Percentiles rank a stretch among this genome's conserved stretches.
Evolutionary conservation across 2,888 invertebrate species (phyloP).

Genomic region (Sepioteuthis lessoniana): DNA sequence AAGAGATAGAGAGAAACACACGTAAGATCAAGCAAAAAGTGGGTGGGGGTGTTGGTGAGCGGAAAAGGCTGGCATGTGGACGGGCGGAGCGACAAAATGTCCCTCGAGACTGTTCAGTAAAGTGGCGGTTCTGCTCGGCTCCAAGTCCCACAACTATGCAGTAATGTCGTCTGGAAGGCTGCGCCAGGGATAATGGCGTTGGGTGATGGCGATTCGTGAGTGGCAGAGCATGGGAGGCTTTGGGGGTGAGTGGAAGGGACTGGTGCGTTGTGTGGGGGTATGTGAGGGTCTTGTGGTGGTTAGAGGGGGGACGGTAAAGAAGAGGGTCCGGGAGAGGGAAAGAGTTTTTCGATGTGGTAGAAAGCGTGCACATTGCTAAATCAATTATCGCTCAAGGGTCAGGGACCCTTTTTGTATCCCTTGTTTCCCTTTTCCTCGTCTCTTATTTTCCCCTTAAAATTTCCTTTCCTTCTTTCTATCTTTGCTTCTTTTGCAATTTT

Average conservation of each 20-base stretch:
- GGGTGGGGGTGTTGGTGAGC: neutral
- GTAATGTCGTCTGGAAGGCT: neutral
- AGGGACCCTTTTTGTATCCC: conserved; percentile 14
- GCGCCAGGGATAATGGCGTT: neutral
- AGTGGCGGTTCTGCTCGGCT: neutral
- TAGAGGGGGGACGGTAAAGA: no score
- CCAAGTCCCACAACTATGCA: neutral
- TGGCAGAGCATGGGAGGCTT: neutral
- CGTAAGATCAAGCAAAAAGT: neutral
- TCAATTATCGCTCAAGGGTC: neutral
- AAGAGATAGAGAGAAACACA: no score
- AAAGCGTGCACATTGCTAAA: neutral
- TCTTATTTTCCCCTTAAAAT: neutral
- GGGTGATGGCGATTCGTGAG: neutral
- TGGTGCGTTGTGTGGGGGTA: neutral
- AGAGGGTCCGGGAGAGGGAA: neutral
- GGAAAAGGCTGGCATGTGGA: neutral
- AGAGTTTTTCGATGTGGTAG: neutral
- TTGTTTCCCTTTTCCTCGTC: neutral
- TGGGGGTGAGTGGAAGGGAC: neutral
- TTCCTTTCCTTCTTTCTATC: no score
- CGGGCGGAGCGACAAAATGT: neutral
- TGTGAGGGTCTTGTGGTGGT: no score
- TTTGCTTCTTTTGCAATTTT: no score
- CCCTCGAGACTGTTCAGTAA: neutral